Percentiles rank a stretch among this genome's conserved stretches.
phyloP scores from a whole-genome alignment of 2,888 invertebrate genomes.

The Cephonodes hylas region DNA sequence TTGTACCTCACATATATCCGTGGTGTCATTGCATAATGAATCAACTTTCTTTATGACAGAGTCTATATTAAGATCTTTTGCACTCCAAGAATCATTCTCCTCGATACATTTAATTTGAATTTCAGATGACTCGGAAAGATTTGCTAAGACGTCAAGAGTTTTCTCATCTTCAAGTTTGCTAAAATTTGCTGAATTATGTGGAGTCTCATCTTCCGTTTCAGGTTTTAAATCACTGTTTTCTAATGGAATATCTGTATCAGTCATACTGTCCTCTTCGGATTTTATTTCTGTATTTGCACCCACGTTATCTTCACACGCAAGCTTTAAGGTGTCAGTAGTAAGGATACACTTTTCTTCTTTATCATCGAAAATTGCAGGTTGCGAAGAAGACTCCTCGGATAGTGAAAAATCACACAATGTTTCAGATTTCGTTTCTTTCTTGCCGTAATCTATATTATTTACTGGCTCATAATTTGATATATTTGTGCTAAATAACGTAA shows the following conservation, averaged over 20 bases:
- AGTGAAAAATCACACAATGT: not conserved
- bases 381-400: not conserved
- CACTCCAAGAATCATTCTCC: constrained; percentile 89
- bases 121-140: constrained; percentile 21
- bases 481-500: constrained; percentile 45
- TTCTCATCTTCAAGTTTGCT: not conserved
- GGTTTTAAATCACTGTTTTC: constrained; percentile 1
- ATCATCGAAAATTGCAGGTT: not conserved
- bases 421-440: not conserved
- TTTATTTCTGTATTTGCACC: constrained; percentile 10
- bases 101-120: constrained; percentile 79
- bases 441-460: not conserved
- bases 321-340: not conserved
- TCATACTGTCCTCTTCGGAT: constrained; percentile 1
- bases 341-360: not conserved
- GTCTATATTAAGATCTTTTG: constrained; percentile 89
- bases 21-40: constrained; percentile 80
- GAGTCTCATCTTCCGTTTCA: not conserved
- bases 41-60: constrained; percentile 91
- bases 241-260: not conserved
- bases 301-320: not conserved
- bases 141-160: not conserved
- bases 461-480: constrained; percentile 35
- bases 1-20: constrained; percentile 42
- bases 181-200: not conserved